Base-by-base conservation (phyloP, 2,113 vertebrate species). In the Seriola aureovittata region DNA sequence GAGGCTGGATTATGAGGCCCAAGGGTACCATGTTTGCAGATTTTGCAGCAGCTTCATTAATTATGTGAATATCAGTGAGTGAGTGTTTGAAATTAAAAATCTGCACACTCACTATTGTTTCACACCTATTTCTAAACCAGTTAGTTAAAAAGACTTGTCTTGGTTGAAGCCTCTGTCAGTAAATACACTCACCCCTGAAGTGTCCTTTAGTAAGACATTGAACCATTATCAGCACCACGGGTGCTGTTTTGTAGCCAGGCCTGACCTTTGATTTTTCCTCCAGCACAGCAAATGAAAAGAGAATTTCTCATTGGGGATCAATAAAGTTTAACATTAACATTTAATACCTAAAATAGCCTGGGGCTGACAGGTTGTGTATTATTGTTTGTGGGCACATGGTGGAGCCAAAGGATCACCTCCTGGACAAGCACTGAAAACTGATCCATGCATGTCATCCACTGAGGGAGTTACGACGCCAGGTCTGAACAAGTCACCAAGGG, bases 361-460 rank as follows among this genome's bases (percentile, higher is more conserved):
- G 10, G 11, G 48, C 38, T 44, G 67, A 42, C 34, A 29, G 62
- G 13, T 25, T n/a, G 58, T 78, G 77, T 46, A n/a, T 9, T 85
- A 57, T 58, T 14, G 3, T 38, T 4, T 65, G 1, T 1, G 0
- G 60, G 16, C 93, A 90, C 90, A 84, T 3, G 93, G 66, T 88
- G 92, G 91, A 60, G 90, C 87, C 84, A 93, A 40, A 93, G 80
- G 68, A 91, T 81, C 85, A 57, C 5, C 8, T 81, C 40, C 1
- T 34, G 11, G 25, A 62, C 13, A 19, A 34, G 10, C 9, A 0
- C 8, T 13, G 55, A 3, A 2, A 48, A 2, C 5, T 10, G 34
- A 80, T 57, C 52, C 5, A 16, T 23, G 16, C 36, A 21, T 19
- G 25, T 29, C 29, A 0, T 48, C n/a, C 2, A 7, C 42, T 38